Evolutionary conservation across 92 coral and sea anemone genomes (phyloP).

Genomic region (Heliopora coerulea): DNA sequence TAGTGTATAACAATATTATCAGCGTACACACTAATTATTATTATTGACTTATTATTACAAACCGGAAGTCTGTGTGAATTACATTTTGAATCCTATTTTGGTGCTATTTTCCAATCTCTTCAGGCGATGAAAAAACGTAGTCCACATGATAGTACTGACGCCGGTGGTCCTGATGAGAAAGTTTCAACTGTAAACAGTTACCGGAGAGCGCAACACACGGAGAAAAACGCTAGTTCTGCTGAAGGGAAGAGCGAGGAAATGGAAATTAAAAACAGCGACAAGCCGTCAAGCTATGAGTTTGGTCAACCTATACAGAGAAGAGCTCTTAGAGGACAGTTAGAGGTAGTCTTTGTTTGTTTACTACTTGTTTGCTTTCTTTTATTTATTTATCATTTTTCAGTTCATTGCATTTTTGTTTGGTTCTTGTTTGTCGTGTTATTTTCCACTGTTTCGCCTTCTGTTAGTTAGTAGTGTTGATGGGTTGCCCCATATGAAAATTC

Average conservation of each 20-base stretch:
- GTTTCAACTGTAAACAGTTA: constrained; percentile 27
- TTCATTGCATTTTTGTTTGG: too few relatives aligned
- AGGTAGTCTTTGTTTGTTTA: constrained; percentile 21
- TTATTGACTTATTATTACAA: too few relatives aligned
- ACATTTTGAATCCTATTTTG: too few relatives aligned
- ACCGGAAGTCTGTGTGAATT: too few relatives aligned
- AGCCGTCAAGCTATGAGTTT: constrained; percentile 27
- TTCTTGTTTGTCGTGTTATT: too few relatives aligned
- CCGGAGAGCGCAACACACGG: constrained; percentile 12
- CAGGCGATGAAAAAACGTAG: constrained; percentile 88
- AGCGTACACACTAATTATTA: too few relatives aligned
- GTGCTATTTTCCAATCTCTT: too few relatives aligned
- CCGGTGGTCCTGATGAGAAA: constrained; percentile 53
- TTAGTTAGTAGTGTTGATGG: too few relatives aligned
- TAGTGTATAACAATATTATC: too few relatives aligned
- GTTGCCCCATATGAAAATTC: too few relatives aligned
- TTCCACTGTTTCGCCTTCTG: too few relatives aligned
- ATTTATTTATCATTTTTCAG: not conserved
- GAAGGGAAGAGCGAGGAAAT: constrained; percentile 3
- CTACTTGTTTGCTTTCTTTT: not conserved
- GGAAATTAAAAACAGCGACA: constrained; percentile 12
- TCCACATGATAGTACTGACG: constrained; percentile 43
- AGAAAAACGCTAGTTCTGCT: constrained; percentile 3
- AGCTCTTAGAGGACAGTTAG: constrained; percentile 24
- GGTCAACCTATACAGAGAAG: constrained; percentile 27